These are phyloP conservation scores for Balaeniceps rex DNA, from an alignment of 2,113 vertebrate species.

Conservation along the genomic window DNA sequence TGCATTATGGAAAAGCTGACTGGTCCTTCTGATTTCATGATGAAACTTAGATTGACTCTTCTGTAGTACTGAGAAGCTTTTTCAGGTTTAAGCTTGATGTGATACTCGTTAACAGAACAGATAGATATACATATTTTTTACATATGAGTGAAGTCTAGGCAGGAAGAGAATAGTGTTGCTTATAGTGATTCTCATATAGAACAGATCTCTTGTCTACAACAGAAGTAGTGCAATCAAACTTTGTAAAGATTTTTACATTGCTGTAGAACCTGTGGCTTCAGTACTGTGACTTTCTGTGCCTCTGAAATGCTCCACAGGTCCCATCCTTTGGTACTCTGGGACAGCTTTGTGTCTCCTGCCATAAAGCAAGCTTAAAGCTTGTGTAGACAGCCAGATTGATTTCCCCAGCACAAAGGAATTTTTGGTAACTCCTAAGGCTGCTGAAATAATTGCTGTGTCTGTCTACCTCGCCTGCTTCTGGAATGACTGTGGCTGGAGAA, in stretches of 20 bases:
- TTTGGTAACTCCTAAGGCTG: conserved; percentile 59
- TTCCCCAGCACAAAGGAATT: conserved; percentile 54
- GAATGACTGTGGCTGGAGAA: conserved; percentile 56
- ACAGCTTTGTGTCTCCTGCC: conserved; percentile 57
- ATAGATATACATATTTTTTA: not conserved
- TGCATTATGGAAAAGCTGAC: not conserved
- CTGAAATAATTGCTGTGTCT: conserved; percentile 56
- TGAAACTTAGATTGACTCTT: not conserved
- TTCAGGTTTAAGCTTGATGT: not conserved
- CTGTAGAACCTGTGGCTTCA: conserved; percentile 29
- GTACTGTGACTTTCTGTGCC: conserved; percentile 47
- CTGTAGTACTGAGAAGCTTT: not conserved
- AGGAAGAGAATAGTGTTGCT: not conserved
- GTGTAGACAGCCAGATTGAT: conserved; percentile 54
- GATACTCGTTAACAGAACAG: not conserved
- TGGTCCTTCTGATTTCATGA: not conserved
- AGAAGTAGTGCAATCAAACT: not conserved
- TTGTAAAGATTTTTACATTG: conserved; percentile 38
- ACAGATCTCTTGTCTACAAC: not conserved
- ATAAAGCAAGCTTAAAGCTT: conserved; percentile 53
- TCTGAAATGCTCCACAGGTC: conserved; percentile 51
- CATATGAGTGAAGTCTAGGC: not conserved
- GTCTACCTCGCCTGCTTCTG: conserved; percentile 50
- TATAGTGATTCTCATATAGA: not conserved
- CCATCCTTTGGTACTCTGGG: conserved; percentile 48